These are phyloP conservation scores for Amblyjoppa proteus DNA, from an alignment of 2,888 invertebrate species.

Conservation along the genomic window DNA sequence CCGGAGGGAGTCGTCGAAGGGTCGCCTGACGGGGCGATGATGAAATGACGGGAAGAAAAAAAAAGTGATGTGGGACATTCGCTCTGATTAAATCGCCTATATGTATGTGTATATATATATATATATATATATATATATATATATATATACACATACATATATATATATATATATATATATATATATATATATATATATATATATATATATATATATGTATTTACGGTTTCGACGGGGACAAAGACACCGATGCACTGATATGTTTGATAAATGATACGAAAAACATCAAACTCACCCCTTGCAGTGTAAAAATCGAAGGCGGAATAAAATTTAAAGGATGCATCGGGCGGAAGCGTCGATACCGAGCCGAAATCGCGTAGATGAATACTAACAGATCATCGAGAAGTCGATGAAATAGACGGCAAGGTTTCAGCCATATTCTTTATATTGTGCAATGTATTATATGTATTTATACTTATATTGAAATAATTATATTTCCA, in stretches of 20 bases:
- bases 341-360: neutral
- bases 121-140: too few species aligned
- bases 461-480: too few species aligned
- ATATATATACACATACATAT: too few species aligned
- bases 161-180: slow-evolving; percentile 6
- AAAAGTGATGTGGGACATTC: slow-evolving; percentile 51
- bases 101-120: neutral
- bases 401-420: too few species aligned
- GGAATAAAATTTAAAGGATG: neutral
- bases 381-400: neutral
- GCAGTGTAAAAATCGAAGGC: neutral
- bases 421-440: too few species aligned
- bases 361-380: neutral
- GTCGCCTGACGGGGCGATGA: slow-evolving; percentile 32
- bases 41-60: slow-evolving; percentile 57
- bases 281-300: slow-evolving; percentile 4
- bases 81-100: slow-evolving; percentile 41
- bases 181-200: neutral
- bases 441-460: neutral
- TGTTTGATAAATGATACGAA: slow-evolving; percentile 10
- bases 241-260: slow-evolving; percentile 24
- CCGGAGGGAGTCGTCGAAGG: slow-evolving; percentile 67
- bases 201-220: too few species aligned
- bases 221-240: neutral
- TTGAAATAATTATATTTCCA: too few species aligned